Evolutionary conservation across 2,888 invertebrate genomes (phyloP).

Genomic region (Clistopyga incitator): DNA sequence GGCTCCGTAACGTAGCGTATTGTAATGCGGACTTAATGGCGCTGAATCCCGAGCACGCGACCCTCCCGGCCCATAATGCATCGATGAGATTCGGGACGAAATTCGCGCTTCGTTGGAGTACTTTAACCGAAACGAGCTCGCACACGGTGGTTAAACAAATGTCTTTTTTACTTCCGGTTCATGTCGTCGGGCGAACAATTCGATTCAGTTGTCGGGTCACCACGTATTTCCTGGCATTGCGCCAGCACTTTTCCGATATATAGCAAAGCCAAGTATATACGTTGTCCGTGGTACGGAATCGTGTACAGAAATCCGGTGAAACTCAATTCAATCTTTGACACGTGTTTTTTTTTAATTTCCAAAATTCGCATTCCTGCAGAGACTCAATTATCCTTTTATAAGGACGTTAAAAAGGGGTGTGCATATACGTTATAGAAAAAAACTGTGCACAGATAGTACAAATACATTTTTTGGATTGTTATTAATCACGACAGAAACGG

Average conservation of each 20-base stretch:
- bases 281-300: slow-evolving; percentile 1
- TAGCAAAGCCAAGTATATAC: slow-evolving; percentile 36
- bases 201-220: slow-evolving; percentile 72
- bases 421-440: no score
- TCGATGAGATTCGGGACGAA: slow-evolving; percentile 67
- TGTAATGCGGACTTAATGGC: slow-evolving; percentile 68
- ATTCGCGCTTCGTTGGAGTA: slow-evolving; percentile 68
- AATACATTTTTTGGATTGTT: no score
- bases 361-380: background rate
- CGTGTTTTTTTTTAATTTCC: background rate
- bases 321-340: slow-evolving; percentile 6
- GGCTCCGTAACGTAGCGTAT: slow-evolving; percentile 66
- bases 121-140: slow-evolving; percentile 51
- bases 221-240: slow-evolving; percentile 71
- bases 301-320: slow-evolving; percentile 8
- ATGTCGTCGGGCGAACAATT: slow-evolving; percentile 71
- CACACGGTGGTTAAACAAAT: slow-evolving; percentile 72
- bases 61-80: slow-evolving; percentile 57
- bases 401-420: no score
- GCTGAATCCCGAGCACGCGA: slow-evolving; percentile 59
- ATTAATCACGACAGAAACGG: no score
- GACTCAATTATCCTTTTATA: background rate
- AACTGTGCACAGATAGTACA: no score
- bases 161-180: slow-evolving; percentile 72
- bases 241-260: slow-evolving; percentile 65